Evolutionary conservation across 2,888 invertebrate species (phyloP).

Genomic region (Lysandra bellargus): DNA sequence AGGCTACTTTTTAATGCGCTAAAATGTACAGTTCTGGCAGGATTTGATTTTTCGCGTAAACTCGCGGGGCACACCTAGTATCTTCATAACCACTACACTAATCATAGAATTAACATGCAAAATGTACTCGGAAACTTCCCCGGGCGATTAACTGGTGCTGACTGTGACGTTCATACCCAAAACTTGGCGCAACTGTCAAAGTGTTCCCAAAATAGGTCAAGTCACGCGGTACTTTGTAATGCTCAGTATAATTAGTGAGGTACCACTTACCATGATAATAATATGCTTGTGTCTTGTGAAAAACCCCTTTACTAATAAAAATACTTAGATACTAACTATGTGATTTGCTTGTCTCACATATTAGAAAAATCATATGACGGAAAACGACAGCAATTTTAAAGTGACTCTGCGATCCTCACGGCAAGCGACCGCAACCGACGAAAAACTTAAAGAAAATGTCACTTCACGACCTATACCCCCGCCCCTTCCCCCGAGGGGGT

Average conservation of each 20-base stretch:
- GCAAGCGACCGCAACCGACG: no score
- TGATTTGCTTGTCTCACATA: no score
- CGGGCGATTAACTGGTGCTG: conserved; percentile 29
- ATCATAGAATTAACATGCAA: conserved; percentile 35
- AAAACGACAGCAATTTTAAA: no score
- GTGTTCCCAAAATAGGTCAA: conserved; percentile 22
- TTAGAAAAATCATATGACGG: no score
- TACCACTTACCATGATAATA: background rate
- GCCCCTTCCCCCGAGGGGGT: no score
- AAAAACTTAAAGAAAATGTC: no score
- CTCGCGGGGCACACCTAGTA: background rate
- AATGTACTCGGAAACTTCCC: conserved; percentile 25
- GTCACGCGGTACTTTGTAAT: conserved; percentile 2
- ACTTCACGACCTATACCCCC: no score
- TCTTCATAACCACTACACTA: conserved; percentile 24
- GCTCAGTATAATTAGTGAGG: background rate
- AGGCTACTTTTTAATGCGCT: background rate
- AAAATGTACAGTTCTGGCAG: no score
- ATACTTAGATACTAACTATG: no score
- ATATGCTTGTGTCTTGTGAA: no score
- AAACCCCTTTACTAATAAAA: no score
- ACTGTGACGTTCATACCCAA: conserved; percentile 31
- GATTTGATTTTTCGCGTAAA: background rate
- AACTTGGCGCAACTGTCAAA: conserved; percentile 30
- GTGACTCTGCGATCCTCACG: no score